Base-by-base conservation (phyloP, 2,888 invertebrate genomes). In the Clistopyga incitator region DNA sequence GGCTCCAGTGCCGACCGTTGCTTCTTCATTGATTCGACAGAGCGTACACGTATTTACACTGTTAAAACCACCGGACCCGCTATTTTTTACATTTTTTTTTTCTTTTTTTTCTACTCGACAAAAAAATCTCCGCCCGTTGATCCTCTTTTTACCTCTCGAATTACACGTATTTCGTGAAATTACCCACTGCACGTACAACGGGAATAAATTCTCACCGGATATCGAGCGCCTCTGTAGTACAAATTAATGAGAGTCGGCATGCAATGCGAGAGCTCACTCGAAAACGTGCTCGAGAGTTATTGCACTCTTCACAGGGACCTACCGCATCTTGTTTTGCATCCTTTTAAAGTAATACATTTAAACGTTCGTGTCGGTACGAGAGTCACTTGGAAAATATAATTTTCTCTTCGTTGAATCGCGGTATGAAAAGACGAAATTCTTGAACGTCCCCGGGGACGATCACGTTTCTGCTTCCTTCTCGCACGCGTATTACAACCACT, bases 381-480 rank as follows among this genome's bases (percentile, higher is more conserved):
- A 61, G 61, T 61, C 38, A 56, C 61, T 61, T 61, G 34, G 54
- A 29, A 76, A 65, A 78, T 78, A 45, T 77, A 45, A 59, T 68
- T 67, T 77, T 72, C 20, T 29, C 20, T 29, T 45, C 34, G 34
- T 70, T 13, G 68, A 78, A 78, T 78, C 68, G 68, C 59, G 11
- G 50, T 42, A 76, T 25, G 65, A 70, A 64, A 45, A 18, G 45
- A n/a, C 64, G 18, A 71, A 78, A 78, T 78, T 78, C 61, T 61
- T 70, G 59, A 61, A 45, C 50, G 56, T 77, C 54, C 0, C 64
- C 13, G 4, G 0, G 23, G 23, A 29, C 20, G 20, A 38, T 42
- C 42, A 18, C 6, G 42, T 13, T 38, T 38, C 38, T 42, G 13
- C 42, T 61, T 50, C 47, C 47, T 15, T 52, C 52, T 34, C 50